Evolutionary conservation across 92 coral and sea anemone species (phyloP).

Genomic region (Montipora capitata): DNA sequence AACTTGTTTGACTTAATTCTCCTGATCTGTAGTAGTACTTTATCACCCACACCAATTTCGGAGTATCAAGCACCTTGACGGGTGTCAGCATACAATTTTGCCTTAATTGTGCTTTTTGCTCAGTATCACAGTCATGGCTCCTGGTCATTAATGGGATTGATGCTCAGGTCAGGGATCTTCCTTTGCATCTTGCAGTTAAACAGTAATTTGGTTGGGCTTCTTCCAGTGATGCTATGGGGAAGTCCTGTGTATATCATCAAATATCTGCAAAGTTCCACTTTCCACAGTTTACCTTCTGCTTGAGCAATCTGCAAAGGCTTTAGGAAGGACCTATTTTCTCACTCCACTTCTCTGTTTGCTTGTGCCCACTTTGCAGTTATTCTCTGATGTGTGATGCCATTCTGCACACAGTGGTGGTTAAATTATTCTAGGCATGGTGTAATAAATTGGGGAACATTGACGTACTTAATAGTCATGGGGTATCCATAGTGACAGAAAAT

Average conservation of each 20-base stretch:
- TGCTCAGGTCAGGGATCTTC: too few species aligned
- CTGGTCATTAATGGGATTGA: too few species aligned
- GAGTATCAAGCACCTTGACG: too few species aligned
- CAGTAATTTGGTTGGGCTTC: constrained; percentile 51
- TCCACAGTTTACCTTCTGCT: constrained; percentile 45
- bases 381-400: too few species aligned
- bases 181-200: background rate
- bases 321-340: background rate
- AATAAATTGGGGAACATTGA: background rate
- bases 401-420: too few species aligned
- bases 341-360: background rate
- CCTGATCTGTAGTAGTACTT: too few species aligned
- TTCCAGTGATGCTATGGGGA: constrained; percentile 59
- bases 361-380: background rate
- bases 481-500: background rate
- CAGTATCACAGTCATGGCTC: too few species aligned
- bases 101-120: too few species aligned
- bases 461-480: background rate
- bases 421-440: background rate
- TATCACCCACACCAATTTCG: too few species aligned
- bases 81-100: too few species aligned
- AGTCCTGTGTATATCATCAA: constrained; percentile 40
- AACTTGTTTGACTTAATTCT: too few species aligned
- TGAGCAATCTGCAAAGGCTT: constrained; percentile 40
- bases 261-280: constrained; percentile 33